Evolutionary conservation across 2,797 vertebrate species (phyloP).

Genomic region (Rhadinocentrus ornatus): DNA sequence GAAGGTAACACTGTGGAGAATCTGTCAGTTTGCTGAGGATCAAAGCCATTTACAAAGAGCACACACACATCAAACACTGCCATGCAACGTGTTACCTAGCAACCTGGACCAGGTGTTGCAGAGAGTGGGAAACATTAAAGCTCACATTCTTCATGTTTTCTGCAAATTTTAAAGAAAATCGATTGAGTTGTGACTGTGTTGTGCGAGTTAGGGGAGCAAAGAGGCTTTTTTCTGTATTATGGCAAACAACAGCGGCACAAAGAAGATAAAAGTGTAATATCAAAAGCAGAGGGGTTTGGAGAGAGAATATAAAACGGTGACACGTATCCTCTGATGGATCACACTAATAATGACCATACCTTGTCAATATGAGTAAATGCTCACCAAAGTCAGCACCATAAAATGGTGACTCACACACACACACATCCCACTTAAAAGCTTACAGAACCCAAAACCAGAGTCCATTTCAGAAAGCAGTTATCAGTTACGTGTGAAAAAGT

Average conservation of each 20-base stretch:
- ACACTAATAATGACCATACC: slow-evolving; percentile 54
- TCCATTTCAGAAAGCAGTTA: slow-evolving; percentile 64
- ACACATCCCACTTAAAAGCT: slow-evolving; percentile 18
- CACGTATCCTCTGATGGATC: slow-evolving; percentile 58
- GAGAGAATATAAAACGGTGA: slow-evolving; percentile 64
- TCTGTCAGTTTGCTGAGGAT: slow-evolving; percentile 78
- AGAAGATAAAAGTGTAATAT: slow-evolving; percentile 69
- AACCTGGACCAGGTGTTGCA: slow-evolving; percentile 82
- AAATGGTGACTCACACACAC: background rate
- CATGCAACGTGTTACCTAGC: slow-evolving; percentile 82
- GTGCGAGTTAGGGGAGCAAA: slow-evolving; percentile 49
- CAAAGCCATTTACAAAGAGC: slow-evolving; percentile 83
- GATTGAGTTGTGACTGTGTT: slow-evolving; percentile 67
- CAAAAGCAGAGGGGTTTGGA: slow-evolving; percentile 50
- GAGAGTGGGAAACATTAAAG: slow-evolving; percentile 75
- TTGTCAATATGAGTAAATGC: slow-evolving; percentile 34
- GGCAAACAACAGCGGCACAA: slow-evolving; percentile 30
- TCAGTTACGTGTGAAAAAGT: slow-evolving; percentile 66
- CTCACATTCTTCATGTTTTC: slow-evolving; percentile 73
- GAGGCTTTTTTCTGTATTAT: slow-evolving; percentile 31
- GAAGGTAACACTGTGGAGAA: slow-evolving; percentile 74
- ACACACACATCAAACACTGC: slow-evolving; percentile 73
- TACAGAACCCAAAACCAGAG: slow-evolving; percentile 67
- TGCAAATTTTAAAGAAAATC: slow-evolving; percentile 78
- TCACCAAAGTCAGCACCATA: slow-evolving; percentile 22